phyloP scores from a whole-genome alignment of 92 coral and sea anemone species.

The Porites divaricata region DNA sequence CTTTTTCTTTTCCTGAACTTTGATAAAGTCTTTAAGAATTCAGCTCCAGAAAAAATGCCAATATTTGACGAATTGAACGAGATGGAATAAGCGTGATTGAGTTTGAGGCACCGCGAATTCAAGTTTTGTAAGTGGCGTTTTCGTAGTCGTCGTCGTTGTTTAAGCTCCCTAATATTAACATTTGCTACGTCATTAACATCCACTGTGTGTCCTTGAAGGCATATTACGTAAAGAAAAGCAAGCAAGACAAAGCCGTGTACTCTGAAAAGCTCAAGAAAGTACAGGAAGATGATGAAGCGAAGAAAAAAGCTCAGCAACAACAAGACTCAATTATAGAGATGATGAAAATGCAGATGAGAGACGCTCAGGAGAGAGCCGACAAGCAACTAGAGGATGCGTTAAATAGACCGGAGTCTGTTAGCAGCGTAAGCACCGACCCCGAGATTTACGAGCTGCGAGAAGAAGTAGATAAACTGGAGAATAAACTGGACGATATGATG shows the following conservation, averaged over 20 bases:
- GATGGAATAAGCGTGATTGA: too few species aligned
- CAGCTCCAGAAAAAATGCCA: too few species aligned
- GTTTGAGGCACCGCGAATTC: too few species aligned
- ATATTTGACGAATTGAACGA: too few species aligned
- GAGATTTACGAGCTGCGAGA: slow-evolving; percentile 86
- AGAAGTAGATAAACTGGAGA: slow-evolving; percentile 80
- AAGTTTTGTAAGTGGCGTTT: too few species aligned
- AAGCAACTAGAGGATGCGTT: slow-evolving; percentile 81
- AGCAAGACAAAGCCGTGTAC: slow-evolving; percentile 70
- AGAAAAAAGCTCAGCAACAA: slow-evolving; percentile 79
- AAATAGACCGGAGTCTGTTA: slow-evolving; percentile 70
- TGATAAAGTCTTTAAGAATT: too few species aligned
- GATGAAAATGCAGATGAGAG: slow-evolving; percentile 98
- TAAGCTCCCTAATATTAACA: too few species aligned
- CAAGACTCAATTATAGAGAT: slow-evolving; percentile 87
- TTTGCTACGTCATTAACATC: too few species aligned
- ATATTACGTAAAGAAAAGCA: slow-evolving; percentile 71
- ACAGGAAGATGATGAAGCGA: slow-evolving; percentile 70
- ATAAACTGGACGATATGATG: slow-evolving; percentile 84
- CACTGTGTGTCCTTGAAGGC: slow-evolving; percentile 5
- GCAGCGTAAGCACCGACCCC: slow-evolving; percentile 81
- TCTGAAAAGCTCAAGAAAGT: slow-evolving; percentile 79
- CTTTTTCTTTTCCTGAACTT: too few species aligned
- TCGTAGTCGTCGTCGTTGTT: too few species aligned
- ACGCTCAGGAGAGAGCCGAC: slow-evolving; percentile 89